phyloP scores from a whole-genome alignment of 2,113 vertebrate species.

The Podiceps cristatus region DNA sequence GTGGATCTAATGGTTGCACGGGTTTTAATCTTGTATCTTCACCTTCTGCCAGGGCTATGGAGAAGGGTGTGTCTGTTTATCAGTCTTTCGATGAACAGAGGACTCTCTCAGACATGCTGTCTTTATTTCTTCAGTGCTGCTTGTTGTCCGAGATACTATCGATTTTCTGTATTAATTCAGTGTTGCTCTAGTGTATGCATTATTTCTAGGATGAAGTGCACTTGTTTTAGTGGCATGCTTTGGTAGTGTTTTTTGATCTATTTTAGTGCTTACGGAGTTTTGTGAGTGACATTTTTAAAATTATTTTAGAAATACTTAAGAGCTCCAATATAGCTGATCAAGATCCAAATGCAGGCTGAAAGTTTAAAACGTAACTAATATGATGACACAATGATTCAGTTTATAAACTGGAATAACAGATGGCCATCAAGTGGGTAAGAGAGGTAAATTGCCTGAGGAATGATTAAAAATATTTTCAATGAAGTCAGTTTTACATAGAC shows the following conservation, averaged over 20 bases:
- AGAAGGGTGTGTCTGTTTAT: slow-evolving; percentile 32
- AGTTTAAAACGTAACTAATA: neutral
- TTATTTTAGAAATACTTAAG: neutral
- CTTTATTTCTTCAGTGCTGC: slow-evolving; percentile 43
- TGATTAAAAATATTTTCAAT: neutral
- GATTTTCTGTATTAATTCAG: slow-evolving; percentile 63
- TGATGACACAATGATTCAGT: neutral
- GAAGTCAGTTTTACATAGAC: neutral
- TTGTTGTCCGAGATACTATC: slow-evolving; percentile 51
- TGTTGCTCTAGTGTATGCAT: neutral
- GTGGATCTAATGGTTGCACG: neutral
- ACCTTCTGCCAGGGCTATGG: neutral
- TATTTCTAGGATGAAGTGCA: slow-evolving; percentile 45
- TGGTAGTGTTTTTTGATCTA: neutral
- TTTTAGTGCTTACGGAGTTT: neutral
- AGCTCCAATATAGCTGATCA: neutral
- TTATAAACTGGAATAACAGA: neutral
- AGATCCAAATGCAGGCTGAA: neutral
- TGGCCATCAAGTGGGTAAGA: neutral
- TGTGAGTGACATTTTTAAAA: neutral
- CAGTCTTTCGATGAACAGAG: neutral
- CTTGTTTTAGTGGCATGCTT: neutral
- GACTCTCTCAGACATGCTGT: slow-evolving; percentile 2
- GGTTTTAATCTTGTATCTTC: slow-evolving; percentile 18
- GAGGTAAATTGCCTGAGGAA: slow-evolving; percentile 4